Conservation (phyloP, 2,888 invertebrate species). For the Malthinus flaveolus region DNA sequence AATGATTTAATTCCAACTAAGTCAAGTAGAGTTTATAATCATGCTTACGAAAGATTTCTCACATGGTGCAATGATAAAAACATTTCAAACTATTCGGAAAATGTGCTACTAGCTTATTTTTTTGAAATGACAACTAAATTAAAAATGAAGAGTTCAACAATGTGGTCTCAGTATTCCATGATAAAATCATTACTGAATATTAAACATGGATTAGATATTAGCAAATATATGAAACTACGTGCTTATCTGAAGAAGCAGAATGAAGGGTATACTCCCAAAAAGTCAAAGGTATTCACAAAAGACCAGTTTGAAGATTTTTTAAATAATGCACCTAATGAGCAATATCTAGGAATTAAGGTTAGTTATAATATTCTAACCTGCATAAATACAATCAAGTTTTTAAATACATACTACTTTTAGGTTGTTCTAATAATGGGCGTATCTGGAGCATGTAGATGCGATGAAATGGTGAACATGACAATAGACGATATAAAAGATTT, state of each 20-base stretch:
- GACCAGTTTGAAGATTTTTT: not conserved
- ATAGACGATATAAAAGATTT: not conserved
- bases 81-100: slow-evolving; percentile 14
- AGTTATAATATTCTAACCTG: not conserved
- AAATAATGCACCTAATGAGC: too few species aligned
- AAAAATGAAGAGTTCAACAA: slow-evolving; percentile 19
- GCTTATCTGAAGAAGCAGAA: slow-evolving; percentile 14
- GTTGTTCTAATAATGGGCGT: not conserved
- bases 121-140: too few species aligned
- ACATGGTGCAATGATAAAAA: slow-evolving; percentile 18
- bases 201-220: slow-evolving; percentile 22
- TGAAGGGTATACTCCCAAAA: slow-evolving; percentile 19
- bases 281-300: slow-evolving; percentile 4
- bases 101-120: slow-evolving; percentile 22
- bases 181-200: slow-evolving; percentile 15
- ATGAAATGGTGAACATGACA: not conserved
- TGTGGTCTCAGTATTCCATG: slow-evolving; percentile 22
- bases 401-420: not conserved
- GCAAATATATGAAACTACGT: slow-evolving; percentile 21
- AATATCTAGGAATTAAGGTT: too few species aligned
- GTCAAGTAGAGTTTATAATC: slow-evolving; percentile 10
- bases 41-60: slow-evolving; percentile 15
- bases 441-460: not conserved
- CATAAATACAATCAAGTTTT: not conserved
- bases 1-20: slow-evolving; percentile 15